Base-by-base conservation (phyloP, 37 sponge, comb jelly and placozoan genomes). In the Halichondria panicea region DNA sequence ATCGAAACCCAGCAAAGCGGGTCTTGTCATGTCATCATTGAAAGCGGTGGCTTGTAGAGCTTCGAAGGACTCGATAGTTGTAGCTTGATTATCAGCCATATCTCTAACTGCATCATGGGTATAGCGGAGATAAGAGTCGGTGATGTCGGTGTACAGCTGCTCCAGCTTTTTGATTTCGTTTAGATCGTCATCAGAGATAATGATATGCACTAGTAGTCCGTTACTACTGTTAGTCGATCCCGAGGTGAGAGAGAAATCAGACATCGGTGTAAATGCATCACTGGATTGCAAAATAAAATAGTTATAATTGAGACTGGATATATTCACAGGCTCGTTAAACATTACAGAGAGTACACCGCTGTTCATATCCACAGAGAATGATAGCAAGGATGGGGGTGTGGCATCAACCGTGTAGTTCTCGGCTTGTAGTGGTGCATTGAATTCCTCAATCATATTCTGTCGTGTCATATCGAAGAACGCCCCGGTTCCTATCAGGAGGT, bases 311-410 rank as follows among this genome's bases (percentile, higher is more conserved):
- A 95, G 0, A 38, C 86, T 65, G 24, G 85, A 68, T 15, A 64
- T 42, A 55, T 84, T 76, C 40, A 95, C 92, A 18, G 96, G 96
- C 32, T 95, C 96, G 73, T 95, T 50, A 74, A 95, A 91, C 34
- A 71, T 44, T 1, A 95, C 48, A 36, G 79, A 82, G 15, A 95
- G 56, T 11, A 72, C 6, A 35, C 92, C 77, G 21, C 33, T 2
- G 60, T 95, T 91, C 25, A 95, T 52, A 43, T 88, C 77, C 3
- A 56, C 85, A 19, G 60, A 71, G 65, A 88, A 91, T 21, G 63
- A 54, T 55, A 30, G 43, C 15, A 91, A 44, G 8, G 63, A 34
- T 18, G 96, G 96, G 33, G 92, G 87, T 2, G 89, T 91, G 45
- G 63, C 72, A 72, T 95, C 96, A 15, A 30, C 61, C 19, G 75